These are phyloP conservation scores for Trinectes maculatus DNA, from an alignment of 2,113 vertebrate genomes.

Conservation along the genomic window DNA sequence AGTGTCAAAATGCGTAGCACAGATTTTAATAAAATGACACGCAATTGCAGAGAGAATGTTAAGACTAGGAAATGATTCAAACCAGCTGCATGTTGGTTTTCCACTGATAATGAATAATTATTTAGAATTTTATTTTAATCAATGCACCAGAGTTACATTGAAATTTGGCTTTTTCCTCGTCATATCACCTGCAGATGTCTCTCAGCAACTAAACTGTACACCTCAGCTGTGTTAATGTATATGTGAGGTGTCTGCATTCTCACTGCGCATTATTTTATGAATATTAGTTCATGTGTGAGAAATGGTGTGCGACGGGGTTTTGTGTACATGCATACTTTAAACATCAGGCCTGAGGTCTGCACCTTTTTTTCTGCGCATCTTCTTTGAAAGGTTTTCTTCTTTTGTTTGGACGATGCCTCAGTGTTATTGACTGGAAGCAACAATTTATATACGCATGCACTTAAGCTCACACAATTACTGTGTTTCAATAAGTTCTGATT, in stretches of 20 bases:
- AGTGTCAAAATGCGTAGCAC: too few relatives aligned
- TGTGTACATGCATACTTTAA: neutral
- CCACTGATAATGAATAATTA: neutral
- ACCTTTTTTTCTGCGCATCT: conserved; percentile 24
- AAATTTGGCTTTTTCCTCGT: too few relatives aligned
- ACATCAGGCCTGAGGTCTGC: conserved; percentile 3
- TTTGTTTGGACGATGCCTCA: conserved; percentile 12
- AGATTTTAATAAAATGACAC: too few relatives aligned
- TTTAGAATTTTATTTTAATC: neutral
- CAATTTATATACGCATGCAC: conserved; percentile 5
- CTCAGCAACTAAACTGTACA: neutral
- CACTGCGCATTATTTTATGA: neutral
- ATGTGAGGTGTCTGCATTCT: too few relatives aligned
- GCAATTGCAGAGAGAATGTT: too few relatives aligned
- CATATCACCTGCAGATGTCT: neutral
- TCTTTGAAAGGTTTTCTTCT: neutral
- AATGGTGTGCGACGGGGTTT: neutral
- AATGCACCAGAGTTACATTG: too few relatives aligned
- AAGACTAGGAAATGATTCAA: too few relatives aligned
- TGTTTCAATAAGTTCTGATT: conserved; percentile 5
- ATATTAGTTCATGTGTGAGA: neutral
- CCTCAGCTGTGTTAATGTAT: neutral
- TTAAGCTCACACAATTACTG: conserved; percentile 7
- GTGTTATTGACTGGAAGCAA: conserved; percentile 21
- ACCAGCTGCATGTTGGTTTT: neutral